Percentiles rank a stretch among this genome's conserved stretches.
phyloP scores from a whole-genome alignment of 2,113 vertebrate species.

The Gracilinanus agilis region DNA sequence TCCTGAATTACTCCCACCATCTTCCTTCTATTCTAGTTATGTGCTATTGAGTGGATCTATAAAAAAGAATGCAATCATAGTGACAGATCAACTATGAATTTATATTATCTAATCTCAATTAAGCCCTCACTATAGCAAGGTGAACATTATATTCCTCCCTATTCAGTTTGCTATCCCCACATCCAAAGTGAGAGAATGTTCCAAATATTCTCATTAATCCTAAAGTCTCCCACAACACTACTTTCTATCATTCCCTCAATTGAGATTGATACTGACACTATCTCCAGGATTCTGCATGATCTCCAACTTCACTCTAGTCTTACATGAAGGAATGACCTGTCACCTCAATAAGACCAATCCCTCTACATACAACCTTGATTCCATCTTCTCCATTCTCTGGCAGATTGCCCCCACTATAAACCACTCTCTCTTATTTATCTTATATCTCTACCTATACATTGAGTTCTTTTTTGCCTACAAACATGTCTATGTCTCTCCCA shows the following conservation, averaged over 20 bases:
- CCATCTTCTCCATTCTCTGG: neutral
- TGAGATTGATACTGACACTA: neutral
- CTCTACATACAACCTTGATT: neutral
- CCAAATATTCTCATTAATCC: neutral
- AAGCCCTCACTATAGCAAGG: neutral
- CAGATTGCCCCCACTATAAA: neutral
- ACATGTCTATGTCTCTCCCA: too few species aligned
- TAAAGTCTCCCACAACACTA: neutral
- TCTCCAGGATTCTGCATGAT: neutral
- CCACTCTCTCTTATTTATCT: too few species aligned
- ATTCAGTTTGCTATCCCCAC: neutral
- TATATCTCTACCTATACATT: too few species aligned
- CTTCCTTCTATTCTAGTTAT: neutral
- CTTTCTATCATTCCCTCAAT: too few species aligned
- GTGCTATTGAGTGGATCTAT: neutral
- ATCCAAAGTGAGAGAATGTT: neutral
- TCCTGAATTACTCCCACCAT: too few species aligned
- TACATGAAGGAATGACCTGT: neutral
- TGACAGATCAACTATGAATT: neutral
- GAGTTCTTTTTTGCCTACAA: too few species aligned
- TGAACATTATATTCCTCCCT: neutral
- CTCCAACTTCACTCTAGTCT: neutral
- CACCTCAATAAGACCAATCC: neutral
- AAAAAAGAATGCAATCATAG: neutral
- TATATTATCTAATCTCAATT: neutral